phyloP scores from a whole-genome alignment of 2,888 invertebrate species.

The Sphaerophoria rueppellii region DNA sequence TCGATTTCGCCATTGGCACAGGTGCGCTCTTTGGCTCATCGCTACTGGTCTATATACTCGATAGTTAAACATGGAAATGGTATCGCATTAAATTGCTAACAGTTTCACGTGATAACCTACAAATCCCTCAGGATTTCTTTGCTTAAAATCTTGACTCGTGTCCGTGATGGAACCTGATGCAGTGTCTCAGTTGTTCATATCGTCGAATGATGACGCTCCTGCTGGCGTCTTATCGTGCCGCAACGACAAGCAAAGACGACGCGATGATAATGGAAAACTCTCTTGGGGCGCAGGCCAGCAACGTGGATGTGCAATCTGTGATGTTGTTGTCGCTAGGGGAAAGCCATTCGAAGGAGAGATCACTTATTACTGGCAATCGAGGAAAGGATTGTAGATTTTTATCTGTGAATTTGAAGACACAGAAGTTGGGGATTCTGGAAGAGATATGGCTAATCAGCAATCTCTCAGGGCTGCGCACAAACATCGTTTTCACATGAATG shows the following conservation, averaged over 20 bases:
- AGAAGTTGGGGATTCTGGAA: conserved; percentile 58
- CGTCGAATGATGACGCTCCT: conserved; percentile 21
- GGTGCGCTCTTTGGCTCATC: conserved; percentile 40
- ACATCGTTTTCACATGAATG: conserved; percentile 53
- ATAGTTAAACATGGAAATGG: conserved; percentile 57
- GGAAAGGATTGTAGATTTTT: conserved; percentile 59
- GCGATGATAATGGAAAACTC: conserved; percentile 46
- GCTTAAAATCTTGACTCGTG: conserved; percentile 31
- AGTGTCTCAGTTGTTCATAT: background rate
- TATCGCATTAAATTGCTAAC: conserved; percentile 64
- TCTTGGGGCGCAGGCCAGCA: conserved; percentile 39
- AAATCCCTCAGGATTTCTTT: conserved; percentile 61
- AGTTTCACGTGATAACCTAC: conserved; percentile 65
- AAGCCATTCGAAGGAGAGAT: conserved; percentile 51
- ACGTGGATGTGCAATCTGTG: conserved; percentile 6
- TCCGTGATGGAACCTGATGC: conserved; percentile 23
- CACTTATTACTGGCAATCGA: conserved; percentile 59
- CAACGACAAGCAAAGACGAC: too few species aligned
- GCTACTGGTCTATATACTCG: conserved; percentile 29
- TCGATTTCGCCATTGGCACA: conserved; percentile 44
- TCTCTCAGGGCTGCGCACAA: conserved; percentile 42
- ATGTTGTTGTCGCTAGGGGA: conserved; percentile 29
- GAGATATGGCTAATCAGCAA: conserved; percentile 48
- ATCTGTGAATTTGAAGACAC: conserved; percentile 60
- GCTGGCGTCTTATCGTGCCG: conserved; percentile 25